Evolutionary conservation across 2,888 invertebrate genomes (phyloP), one percentile per base, ranked within the genome.

Genomic region (Pterostichus madidus): DNA sequence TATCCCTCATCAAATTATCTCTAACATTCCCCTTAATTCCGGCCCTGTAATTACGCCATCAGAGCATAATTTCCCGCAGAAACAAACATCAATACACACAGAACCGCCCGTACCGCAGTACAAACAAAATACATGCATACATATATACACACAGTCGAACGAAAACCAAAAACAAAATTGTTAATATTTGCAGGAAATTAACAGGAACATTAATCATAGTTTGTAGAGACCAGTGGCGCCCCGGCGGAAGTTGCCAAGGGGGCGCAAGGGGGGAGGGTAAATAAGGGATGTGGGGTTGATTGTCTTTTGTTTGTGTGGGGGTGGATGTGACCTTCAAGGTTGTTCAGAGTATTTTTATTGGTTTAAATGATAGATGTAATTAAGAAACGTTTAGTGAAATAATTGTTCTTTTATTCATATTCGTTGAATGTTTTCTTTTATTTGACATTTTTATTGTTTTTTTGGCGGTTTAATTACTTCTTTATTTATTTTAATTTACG

Each of bases 141-240:
- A 68, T 6, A 68, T 49, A 73, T 17, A 49, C 4, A 75, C 46
- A 71, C 10, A 46, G 39, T 15, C 68, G 24, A 10, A 15, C 44
- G 52, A 49, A 52, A 75, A 17, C 15, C 31, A 49, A 49, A 75
- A 52, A 31, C 52, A 31, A 75, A 75, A 75, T 75, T 52, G 75
- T 75, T 75, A 75, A 75, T 75, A 75, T 75, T 75, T 75, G 75
- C 75, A 75, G 75, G 75, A 75, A 75, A 75, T 75, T 75, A 75
- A 75, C 49, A 52, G 75, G 32, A 17, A 75, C 75, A 75, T 75
- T 75, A 75, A 75, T 75, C 75, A 75, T 75, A 49, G 64, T 32
- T 59, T 59, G 59, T 64, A 0, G 10, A 13, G 52, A 75, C 31
- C 52, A 49, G 49, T 31, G 75, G 49, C 32, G 75, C n/a, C 13